Evolutionary conservation across 2,113 vertebrate species (phyloP).

Genomic region (Solea senegalensis): DNA sequence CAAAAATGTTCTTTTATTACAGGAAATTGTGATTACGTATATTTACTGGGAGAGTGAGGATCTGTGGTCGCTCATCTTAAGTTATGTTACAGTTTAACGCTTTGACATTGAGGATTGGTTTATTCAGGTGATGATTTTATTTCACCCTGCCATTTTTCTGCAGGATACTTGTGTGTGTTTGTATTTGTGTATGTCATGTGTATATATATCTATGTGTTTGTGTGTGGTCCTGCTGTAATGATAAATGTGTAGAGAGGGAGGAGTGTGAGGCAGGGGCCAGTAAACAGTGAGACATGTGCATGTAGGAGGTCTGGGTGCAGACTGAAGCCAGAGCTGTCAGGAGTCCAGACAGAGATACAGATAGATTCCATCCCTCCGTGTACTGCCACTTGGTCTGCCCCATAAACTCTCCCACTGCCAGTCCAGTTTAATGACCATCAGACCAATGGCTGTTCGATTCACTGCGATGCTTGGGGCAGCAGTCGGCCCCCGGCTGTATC

Average conservation of each 20-base stretch:
- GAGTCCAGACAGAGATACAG: constrained; percentile 72
- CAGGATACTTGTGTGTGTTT: not conserved
- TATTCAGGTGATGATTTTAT: too few relatives aligned
- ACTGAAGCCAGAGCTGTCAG: constrained; percentile 78
- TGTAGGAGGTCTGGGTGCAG: constrained; percentile 76
- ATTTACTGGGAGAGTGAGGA: constrained; percentile 29
- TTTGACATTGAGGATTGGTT: too few relatives aligned
- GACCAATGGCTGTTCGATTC: constrained; percentile 18
- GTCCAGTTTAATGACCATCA: constrained; percentile 11
- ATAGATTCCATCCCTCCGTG: constrained; percentile 63
- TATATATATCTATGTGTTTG: constrained; percentile 11
- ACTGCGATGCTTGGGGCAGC: constrained; percentile 24
- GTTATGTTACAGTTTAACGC: not conserved
- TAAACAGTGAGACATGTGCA: constrained; percentile 71
- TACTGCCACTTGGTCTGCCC: constrained; percentile 13
- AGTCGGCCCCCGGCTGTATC: not conserved
- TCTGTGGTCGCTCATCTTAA: constrained; percentile 2
- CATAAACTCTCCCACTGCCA: constrained; percentile 53
- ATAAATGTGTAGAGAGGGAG: constrained; percentile 70
- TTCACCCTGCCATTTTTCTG: too few relatives aligned
- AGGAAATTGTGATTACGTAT: constrained; percentile 68
- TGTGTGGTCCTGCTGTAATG: constrained; percentile 74
- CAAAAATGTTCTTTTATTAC: constrained; percentile 70
- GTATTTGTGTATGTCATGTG: not conserved
- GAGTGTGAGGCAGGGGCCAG: constrained; percentile 56